Evolutionary conservation across 2,888 invertebrate species (phyloP), one percentile per base, ranked within the genome.

Genomic region (Cerastis rubricosa): DNA sequence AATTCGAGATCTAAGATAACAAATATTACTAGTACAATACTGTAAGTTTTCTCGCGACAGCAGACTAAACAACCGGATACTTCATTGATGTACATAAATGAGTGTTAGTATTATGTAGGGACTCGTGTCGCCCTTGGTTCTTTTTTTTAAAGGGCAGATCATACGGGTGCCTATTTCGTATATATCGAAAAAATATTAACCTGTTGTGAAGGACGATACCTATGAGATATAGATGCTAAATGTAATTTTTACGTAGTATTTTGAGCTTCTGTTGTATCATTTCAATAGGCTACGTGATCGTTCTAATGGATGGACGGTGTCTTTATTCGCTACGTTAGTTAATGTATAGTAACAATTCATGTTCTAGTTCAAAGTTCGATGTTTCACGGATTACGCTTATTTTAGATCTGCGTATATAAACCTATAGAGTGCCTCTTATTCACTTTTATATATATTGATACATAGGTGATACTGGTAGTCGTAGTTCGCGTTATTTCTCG

Each of bases 401-500:
- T 94, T 95, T 92, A 93, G 86, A 96, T 94, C 96, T 96, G 96
- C 96, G 96, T 95, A 95, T 94, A 88, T 94, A 93, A 95, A 96
- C 96, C 96, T 96, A 96, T 96, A 96, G 95, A 97, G 97, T 97
- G 97, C 97, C 97, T 97, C 96, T 96, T 96, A 94, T 96, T 96
- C 97, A 97, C 97, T 96, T 96, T 97, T 97, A 96, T 97, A 96
- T 95, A 95, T 95, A 96, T 95, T 96, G 95, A 95, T 96, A 96
- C 96, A 91, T 95, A 96, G 95, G 92, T 91, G 89, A 94, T 94
- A 89, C 85, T 87, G 78, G 90, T 90, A 91, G 91, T 51, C 84
- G 88, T 91, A 91, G 90, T 85, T 74, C 81, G 84, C 83, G 84
- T 84, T 89, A 78, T 87, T 87, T 89, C 91, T 92, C 91, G 90